Percentiles rank a stretch among this genome's conserved stretches.
phyloP scores from a whole-genome alignment of 2,113 vertebrate genomes.

The Pterocles burchelli region DNA sequence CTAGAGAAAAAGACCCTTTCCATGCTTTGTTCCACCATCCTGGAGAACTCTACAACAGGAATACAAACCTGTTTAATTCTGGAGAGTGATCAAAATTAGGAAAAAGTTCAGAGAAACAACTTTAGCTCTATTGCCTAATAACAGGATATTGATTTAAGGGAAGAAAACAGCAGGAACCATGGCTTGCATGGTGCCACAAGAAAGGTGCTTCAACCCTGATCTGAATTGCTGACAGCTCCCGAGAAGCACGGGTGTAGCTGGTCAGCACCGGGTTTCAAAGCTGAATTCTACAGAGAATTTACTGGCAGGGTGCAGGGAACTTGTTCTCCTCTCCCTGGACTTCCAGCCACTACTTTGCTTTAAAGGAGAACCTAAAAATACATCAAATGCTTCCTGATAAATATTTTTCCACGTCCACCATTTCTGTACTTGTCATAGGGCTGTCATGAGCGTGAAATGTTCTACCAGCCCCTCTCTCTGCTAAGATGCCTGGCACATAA shows the following conservation, averaged over 20 bases:
- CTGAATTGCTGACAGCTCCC: neutral
- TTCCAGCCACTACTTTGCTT: neutral
- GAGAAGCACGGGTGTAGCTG: neutral
- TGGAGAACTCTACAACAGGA: neutral
- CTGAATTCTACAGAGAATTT: neutral
- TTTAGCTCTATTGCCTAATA: neutral
- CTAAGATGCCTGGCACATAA: neutral
- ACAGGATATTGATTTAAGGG: neutral
- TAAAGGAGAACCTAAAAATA: slow-evolving; percentile 44
- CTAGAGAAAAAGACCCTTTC: neutral
- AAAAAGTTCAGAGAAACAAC: neutral
- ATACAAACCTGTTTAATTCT: neutral
- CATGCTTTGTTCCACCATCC: neutral
- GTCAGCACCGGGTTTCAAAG: neutral
- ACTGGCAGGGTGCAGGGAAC: neutral
- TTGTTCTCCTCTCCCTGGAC: neutral
- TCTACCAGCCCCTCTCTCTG: neutral
- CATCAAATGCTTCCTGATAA: slow-evolving; percentile 26
- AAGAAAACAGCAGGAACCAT: neutral
- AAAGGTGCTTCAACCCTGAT: neutral
- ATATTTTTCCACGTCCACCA: slow-evolving; percentile 8
- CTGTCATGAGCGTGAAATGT: neutral
- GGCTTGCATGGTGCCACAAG: neutral
- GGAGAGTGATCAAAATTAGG: neutral
- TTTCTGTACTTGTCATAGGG: neutral